These are phyloP conservation scores for Craterocephalus amniculus DNA, from an alignment of 2,797 vertebrate genomes.

Conservation along the genomic window DNA sequence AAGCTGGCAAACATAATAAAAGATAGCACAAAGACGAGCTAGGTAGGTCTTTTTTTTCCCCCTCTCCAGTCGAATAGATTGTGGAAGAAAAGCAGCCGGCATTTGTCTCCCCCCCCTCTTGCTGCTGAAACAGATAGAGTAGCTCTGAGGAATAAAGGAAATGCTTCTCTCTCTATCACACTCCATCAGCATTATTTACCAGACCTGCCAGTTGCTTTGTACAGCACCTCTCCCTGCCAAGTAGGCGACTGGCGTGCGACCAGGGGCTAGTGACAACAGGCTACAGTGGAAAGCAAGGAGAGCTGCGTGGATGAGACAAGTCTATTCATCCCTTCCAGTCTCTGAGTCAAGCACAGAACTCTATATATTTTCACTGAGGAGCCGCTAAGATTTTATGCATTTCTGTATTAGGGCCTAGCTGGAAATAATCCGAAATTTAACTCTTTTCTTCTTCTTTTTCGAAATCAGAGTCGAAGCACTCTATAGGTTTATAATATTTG, in stretches of 20 bases:
- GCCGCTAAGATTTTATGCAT: conserved; percentile 59
- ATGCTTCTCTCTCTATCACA: conserved; percentile 79
- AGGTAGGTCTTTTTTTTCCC: conserved; percentile 45
- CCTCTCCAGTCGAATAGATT: conserved; percentile 57
- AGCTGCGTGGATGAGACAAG: conserved; percentile 80
- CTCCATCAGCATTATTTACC: conserved; percentile 85
- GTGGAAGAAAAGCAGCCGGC: conserved; percentile 46
- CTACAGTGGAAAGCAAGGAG: conserved; percentile 83
- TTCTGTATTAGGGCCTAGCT: conserved; percentile 46
- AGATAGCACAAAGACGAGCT: conserved; percentile 70
- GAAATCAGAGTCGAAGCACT: conserved; percentile 43
- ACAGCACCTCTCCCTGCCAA: conserved; percentile 84
- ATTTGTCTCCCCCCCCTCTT: conserved; percentile 68
- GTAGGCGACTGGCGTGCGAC: conserved; percentile 84
- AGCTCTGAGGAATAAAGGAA: conserved; percentile 78
- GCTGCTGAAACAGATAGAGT: conserved; percentile 72
- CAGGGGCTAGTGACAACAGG: conserved; percentile 86
- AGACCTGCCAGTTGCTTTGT: conserved; percentile 86
- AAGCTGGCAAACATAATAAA: conserved; percentile 68
- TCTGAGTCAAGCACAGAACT: conserved; percentile 71
- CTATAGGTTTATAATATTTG: conserved; percentile 37
- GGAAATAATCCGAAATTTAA: conserved; percentile 54
- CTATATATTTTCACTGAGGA: conserved; percentile 66
- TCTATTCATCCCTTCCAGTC: conserved; percentile 78
- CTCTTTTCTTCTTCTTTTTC: conserved; percentile 27